Base-by-base conservation (phyloP, 2,113 vertebrate species). In the Silurus meridionalis region DNA sequence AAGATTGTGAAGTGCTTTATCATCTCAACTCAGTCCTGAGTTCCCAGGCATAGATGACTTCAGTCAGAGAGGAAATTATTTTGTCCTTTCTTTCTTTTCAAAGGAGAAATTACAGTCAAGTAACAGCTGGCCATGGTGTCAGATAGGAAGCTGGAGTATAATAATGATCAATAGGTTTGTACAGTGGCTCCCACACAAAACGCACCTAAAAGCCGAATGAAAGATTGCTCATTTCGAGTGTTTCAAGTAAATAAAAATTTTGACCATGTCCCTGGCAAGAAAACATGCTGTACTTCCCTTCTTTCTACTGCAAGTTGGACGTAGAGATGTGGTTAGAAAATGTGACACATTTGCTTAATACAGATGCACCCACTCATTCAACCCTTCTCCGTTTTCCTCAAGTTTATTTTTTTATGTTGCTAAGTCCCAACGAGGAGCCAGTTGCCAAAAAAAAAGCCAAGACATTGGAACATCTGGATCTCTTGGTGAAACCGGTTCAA, bases 391-490 rank as follows among this genome's bases (percentile, higher is more conserved):
- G 46, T 57, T 80, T n/a, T 84, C 37, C 37, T 37, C 37, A 37
- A 37, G 46, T 71, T 48, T 28, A 77, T 21, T 92, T 91, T 90
- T 86, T 91, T 89, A 67, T 87, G 91, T 89, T 91, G 90, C 92
- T 87, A 88, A 87, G 84, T 87, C 88, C 87, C 91, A 89, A 71
- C 80, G 89, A 82, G 85, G 88, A 91, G 78, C 58, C 58, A 81
- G 91, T 88, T 52, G 82, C 77, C 85, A 84, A 91, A 93, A 91
- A 72, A 25, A 9, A 37, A 86, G 67, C 88, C 84, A 82, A 91
- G 91, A 89, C 88, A 82, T 57, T 88, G 89, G 84, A 92, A 94
- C 93, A 94, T 95, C 94, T 95, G 94, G 92, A 90, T 80, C 75
- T 90, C 87, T 93, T 90, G 88, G 91, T 91, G 90, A 91, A 89